Percentiles rank a stretch among this genome's conserved stretches.
These are phyloP conservation scores for Gallirallus australis DNA, from an alignment of 2,797 vertebrate genomes.

Conservation along the genomic window DNA sequence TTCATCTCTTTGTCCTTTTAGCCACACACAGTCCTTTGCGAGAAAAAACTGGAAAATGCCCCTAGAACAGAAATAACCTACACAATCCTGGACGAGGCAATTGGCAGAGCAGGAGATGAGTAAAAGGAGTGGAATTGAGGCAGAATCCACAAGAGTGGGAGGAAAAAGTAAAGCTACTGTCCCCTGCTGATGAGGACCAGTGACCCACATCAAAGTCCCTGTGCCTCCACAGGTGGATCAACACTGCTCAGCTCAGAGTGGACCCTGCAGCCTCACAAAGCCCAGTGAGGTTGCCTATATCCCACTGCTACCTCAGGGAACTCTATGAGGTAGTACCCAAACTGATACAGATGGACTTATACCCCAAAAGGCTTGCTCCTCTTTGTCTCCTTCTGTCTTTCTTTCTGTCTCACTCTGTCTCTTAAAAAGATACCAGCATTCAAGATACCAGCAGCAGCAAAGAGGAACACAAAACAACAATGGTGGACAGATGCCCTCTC, in stretches of 20 bases:
- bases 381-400: not conserved
- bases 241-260: not conserved
- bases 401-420: not conserved
- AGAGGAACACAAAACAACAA: not conserved
- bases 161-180: not conserved
- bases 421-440: not conserved
- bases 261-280: not conserved
- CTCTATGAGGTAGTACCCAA: not conserved
- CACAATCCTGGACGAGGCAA: not conserved
- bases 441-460: not conserved
- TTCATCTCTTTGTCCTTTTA: not conserved
- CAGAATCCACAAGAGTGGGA: not conserved
- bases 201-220: not conserved
- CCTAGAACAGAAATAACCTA: not conserved
- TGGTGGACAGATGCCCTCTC: not conserved
- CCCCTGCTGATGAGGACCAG: not conserved
- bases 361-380: not conserved
- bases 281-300: not conserved
- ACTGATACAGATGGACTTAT: not conserved
- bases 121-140: not conserved
- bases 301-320: not conserved
- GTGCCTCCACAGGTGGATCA: not conserved
- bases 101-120: not conserved
- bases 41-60: not conserved
- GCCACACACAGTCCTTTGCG: not conserved